A percentile compares a stretch with the other conserved stretches of the same genome.
Evolutionary conservation across 1,140 invertebrate genomes (phyloP).

Genomic region (Solenopsis invicta): DNA sequence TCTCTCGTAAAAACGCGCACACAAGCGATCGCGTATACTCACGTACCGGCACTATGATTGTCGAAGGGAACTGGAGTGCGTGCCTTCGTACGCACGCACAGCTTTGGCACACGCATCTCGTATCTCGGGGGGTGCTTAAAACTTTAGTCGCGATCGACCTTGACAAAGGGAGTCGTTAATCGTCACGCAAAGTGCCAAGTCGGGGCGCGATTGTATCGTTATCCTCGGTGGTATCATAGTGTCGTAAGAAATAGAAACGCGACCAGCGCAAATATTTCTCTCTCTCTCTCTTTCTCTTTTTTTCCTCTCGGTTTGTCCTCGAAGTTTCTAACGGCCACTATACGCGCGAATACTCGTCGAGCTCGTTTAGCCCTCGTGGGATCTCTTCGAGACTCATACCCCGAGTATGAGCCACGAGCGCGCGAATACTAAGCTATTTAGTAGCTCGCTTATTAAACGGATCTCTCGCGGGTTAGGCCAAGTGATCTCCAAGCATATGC

Average conservation of each 20-base stretch:
- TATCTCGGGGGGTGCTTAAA: slow-evolving; percentile 19
- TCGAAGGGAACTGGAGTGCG: slow-evolving; percentile 52
- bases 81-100: not conserved
- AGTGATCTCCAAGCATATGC: slow-evolving; percentile 54
- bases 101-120: slow-evolving; percentile 64
- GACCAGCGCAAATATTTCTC: slow-evolving; percentile 45
- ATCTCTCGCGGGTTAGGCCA: slow-evolving; percentile 68
- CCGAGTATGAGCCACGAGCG: not conserved
- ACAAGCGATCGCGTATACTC: slow-evolving; percentile 44
- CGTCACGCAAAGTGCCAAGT: slow-evolving; percentile 36
- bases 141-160: not conserved
- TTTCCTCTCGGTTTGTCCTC: not conserved
- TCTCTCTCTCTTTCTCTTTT: not conserved
- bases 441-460: slow-evolving; percentile 45
- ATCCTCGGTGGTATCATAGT: slow-evolving; percentile 47
- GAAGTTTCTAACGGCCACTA: slow-evolving; percentile 33
- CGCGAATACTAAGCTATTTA: slow-evolving; percentile 40
- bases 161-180: not conserved
- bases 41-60: slow-evolving; percentile 64
- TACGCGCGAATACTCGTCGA: slow-evolving; percentile 41
- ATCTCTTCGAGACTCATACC: slow-evolving; percentile 5
- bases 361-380: slow-evolving; percentile 36
- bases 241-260: slow-evolving; percentile 54
- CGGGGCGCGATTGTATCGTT: slow-evolving; percentile 24
- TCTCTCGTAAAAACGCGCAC: slow-evolving; percentile 45